Base-by-base conservation (phyloP, 1,140 invertebrate species). In the Dendroctonus ponderosae region DNA sequence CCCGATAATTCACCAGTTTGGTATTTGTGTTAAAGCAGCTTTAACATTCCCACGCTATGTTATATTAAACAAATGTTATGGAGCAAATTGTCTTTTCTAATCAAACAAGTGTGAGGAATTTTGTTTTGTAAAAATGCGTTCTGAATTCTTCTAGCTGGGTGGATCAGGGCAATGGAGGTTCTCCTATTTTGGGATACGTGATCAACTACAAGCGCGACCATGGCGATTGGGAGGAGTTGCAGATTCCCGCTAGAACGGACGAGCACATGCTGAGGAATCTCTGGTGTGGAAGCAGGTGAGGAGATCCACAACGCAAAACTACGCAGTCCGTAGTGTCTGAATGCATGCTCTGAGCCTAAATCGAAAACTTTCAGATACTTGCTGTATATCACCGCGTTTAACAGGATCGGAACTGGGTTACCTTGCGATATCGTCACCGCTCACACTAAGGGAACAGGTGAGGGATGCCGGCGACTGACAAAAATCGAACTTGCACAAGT, bases 161-260 rank as follows among this genome's bases (percentile, higher is more conserved):
- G 54, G 85, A 89, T 74, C 86, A 86, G 68, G 85, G 85, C 40
- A 86, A 90, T 69, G 87, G 87, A 2, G 88, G 88, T 12, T 89
- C 87, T 67, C 86, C 87, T 14, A 87, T 90, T 50, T 78, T 89
- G 50, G 91, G 91, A 15, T 93, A 93, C 78, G 89, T 92, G 5
- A 89, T 93, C 37, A 92, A 93, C 80, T 93, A 91, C 77, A 93
- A 93, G 78, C 82, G 90, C n/a, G 90, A 93, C 69, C 89, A 89
- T 71, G 91, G 92, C 0, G 92, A 93, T 73, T 93, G 91, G 91
- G 91, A 93, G 76, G 91, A 93, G 78, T 79, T 92, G 59, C 90
- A 92, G 74, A 87, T 92, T 48, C 88, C 91, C 48, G 86, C 90
- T 15, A 89, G 90, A 62, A 88, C 86, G 5, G 88, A 89, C 50